Percentiles rank a stretch among this genome's conserved stretches.
Evolutionary conservation across 2,888 invertebrate genomes (phyloP).

Genomic region (Polydrusus cervinus): DNA sequence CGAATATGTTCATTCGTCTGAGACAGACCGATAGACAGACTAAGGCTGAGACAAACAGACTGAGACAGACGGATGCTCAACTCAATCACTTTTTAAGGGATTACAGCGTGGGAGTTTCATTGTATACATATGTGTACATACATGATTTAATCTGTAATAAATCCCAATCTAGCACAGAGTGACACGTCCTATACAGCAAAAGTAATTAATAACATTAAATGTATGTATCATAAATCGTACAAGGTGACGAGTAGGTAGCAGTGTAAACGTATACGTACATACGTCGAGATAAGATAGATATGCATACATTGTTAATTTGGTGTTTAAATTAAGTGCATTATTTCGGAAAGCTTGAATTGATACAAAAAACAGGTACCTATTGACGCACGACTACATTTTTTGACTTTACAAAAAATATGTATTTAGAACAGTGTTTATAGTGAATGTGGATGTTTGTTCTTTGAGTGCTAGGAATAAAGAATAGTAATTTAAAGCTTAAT

Average conservation of each 20-base stretch:
- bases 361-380: not conserved
- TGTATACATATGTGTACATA: no score
- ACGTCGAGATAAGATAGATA: conserved; percentile 22
- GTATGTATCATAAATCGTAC: conserved; percentile 27
- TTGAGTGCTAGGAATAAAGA: no score
- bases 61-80: no score
- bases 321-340: conserved; percentile 24
- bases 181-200: conserved; percentile 14
- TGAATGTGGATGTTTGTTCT: no score
- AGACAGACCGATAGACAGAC: no score
- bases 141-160: not conserved
- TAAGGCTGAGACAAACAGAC: no score
- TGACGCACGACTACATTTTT: not conserved
- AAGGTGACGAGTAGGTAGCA: conserved; percentile 31
- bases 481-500: no score
- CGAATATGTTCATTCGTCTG: no score
- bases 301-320: conserved; percentile 9
- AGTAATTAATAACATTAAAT: conserved; percentile 23
- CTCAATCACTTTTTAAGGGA: not conserved
- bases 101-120: not conserved
- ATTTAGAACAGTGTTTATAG: no score
- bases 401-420: no score
- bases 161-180: not conserved
- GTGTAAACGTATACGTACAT: conserved; percentile 21
- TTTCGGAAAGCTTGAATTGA: not conserved